Evolutionary conservation across 1,140 invertebrate species (phyloP).

Genomic region (Xylocopa sonorina): DNA sequence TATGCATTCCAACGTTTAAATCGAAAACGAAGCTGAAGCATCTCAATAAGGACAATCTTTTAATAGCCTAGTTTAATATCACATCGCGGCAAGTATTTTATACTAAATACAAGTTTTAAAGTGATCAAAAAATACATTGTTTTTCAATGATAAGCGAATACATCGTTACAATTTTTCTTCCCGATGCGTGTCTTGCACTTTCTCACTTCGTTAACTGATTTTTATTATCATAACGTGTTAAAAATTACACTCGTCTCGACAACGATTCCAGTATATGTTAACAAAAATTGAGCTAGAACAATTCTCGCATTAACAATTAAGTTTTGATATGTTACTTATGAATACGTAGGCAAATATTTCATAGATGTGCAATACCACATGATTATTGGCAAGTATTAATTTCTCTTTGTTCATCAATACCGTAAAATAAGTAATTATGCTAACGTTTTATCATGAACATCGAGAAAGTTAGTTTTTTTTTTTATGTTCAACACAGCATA

Average conservation of each 20-base stretch:
- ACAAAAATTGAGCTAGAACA: constrained; percentile 24
- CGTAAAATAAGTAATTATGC: background rate
- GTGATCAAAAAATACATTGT: constrained; percentile 24
- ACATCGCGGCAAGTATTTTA: constrained; percentile 48
- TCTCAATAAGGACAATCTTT: constrained; percentile 8
- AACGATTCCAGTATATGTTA: background rate
- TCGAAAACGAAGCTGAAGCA: constrained; percentile 9
- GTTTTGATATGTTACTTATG: constrained; percentile 43
- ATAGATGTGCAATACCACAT: constrained; percentile 15
- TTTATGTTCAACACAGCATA: background rate
- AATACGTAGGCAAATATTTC: constrained; percentile 16
- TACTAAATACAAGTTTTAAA: constrained; percentile 43
- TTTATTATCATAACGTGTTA: constrained; percentile 14
- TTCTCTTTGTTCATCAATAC: background rate
- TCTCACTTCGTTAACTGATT: background rate
- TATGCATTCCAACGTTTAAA: background rate
- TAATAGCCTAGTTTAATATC: constrained; percentile 39
- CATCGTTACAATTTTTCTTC: constrained; percentile 15
- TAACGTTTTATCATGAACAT: background rate
- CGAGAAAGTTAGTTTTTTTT: background rate
- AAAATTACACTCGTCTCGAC: constrained; percentile 25
- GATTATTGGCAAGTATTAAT: constrained; percentile 32
- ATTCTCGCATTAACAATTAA: constrained; percentile 9
- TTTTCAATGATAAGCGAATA: constrained; percentile 13
- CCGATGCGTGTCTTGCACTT: background rate